Evolutionary conservation across 2,888 invertebrate genomes (phyloP).

Genomic region (Metallyticus violacea): DNA sequence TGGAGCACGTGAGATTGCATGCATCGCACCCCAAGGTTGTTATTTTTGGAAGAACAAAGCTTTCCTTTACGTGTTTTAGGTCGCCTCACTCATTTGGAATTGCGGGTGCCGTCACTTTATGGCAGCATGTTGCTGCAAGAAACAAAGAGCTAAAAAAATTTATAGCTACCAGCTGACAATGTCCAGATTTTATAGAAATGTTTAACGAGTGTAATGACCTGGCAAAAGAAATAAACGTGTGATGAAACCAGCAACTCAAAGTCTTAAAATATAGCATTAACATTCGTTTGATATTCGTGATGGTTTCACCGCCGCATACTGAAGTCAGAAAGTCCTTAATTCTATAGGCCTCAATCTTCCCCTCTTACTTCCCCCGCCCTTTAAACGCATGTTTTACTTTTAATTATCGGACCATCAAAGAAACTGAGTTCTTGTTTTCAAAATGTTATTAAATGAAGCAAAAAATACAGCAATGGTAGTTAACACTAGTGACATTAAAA

Average conservation of each 20-base stretch:
- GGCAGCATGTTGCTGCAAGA: background rate
- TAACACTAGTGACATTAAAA: no score
- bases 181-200: background rate
- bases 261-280: background rate
- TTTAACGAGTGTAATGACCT: background rate
- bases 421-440: no score
- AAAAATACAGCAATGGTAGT: no score
- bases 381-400: no score
- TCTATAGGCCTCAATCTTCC: no score
- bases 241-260: background rate
- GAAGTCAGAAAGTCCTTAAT: no score
- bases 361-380: no score
- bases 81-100: background rate
- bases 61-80: background rate
- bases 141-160: background rate
- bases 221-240: background rate
- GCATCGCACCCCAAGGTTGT: background rate
- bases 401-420: no score
- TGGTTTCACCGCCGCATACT: no score
- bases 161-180: background rate
- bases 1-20: background rate
- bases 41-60: background rate
- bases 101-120: background rate
- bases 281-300: background rate
- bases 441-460: no score